These are phyloP conservation scores for Notarius lentiginosus DNA, from an alignment of 2,113 vertebrate genomes.

Conservation along the genomic window DNA sequence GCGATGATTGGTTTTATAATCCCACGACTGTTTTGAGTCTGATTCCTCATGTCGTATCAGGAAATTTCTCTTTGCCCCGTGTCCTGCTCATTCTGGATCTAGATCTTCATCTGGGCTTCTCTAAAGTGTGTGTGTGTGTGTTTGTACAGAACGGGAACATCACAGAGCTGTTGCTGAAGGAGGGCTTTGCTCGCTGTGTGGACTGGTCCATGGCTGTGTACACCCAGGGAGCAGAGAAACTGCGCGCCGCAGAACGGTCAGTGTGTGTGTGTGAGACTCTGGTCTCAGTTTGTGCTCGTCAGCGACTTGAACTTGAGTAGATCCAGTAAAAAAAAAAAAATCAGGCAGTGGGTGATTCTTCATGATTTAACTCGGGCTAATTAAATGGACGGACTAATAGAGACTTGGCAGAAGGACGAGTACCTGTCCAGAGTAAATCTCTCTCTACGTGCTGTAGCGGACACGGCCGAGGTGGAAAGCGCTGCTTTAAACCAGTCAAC, in stretches of 20 bases:
- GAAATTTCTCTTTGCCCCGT: too few species aligned
- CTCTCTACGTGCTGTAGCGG: neutral
- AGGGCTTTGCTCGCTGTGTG: slow-evolving; percentile 95
- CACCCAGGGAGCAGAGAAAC: slow-evolving; percentile 91
- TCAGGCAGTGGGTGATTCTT: neutral
- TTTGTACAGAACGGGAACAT: slow-evolving; percentile 90
- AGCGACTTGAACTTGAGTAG: neutral
- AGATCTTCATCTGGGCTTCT: too few species aligned
- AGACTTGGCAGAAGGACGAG: neutral
- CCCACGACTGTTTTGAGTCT: too few species aligned
- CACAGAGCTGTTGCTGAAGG: slow-evolving; percentile 90
- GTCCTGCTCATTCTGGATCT: too few species aligned
- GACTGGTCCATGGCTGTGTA: slow-evolving; percentile 98
- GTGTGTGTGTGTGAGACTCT: neutral
- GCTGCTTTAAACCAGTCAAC: neutral
- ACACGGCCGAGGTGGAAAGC: neutral
- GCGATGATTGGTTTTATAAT: too few species aligned
- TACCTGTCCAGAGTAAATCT: neutral
- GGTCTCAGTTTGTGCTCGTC: neutral
- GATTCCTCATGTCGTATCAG: too few species aligned
- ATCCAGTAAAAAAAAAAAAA: neutral
- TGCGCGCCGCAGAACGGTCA: slow-evolving; percentile 88
- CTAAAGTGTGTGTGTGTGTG: slow-evolving; percentile 4
- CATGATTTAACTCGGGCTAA: neutral
- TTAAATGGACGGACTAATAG: neutral